Evolutionary conservation across 1,140 invertebrate genomes (phyloP).

Genomic region (Babylonia areolata): DNA sequence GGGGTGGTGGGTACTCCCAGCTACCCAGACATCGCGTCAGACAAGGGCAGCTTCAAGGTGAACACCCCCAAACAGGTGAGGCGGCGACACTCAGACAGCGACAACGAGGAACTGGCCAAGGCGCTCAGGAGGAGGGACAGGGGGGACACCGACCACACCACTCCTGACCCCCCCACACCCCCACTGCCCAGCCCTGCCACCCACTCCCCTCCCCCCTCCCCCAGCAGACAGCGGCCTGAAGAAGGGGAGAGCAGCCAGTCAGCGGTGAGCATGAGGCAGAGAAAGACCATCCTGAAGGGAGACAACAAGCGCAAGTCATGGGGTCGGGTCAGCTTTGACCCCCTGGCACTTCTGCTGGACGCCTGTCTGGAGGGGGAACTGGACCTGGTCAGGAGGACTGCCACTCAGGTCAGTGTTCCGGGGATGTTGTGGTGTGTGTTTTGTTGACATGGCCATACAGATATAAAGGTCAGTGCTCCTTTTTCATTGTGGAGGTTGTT

Average conservation of each 20-base stretch:
- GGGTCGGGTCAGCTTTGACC: constrained; percentile 95
- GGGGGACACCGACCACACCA: neutral
- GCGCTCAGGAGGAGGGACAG: constrained; percentile 50
- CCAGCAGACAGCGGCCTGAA: neutral
- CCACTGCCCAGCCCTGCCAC: constrained; percentile 39
- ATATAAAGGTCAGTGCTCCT: no score
- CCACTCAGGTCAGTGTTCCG: constrained; percentile 85
- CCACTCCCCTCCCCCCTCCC: neutral
- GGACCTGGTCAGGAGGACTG: constrained; percentile 96
- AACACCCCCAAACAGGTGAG: constrained; percentile 68
- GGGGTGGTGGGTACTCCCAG: constrained; percentile 55
- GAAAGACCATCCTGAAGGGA: constrained; percentile 65
- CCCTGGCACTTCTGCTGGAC: constrained; percentile 94
- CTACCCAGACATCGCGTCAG: constrained; percentile 70
- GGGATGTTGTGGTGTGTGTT: no score
- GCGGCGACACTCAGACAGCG: constrained; percentile 70
- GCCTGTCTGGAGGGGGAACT: constrained; percentile 98
- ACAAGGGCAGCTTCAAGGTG: constrained; percentile 69
- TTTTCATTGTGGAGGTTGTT: no score
- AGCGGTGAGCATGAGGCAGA: constrained; percentile 35
- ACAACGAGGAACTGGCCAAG: constrained; percentile 67
- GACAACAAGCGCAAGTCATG: constrained; percentile 70
- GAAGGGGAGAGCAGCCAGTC: no score
- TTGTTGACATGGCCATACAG: no score
- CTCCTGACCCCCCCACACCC: neutral